A percentile compares a stretch with the other conserved stretches of the same genome.
Conservation (phyloP, 64 coral and sea anemone genomes). For the Platygyra sinensis region DNA sequence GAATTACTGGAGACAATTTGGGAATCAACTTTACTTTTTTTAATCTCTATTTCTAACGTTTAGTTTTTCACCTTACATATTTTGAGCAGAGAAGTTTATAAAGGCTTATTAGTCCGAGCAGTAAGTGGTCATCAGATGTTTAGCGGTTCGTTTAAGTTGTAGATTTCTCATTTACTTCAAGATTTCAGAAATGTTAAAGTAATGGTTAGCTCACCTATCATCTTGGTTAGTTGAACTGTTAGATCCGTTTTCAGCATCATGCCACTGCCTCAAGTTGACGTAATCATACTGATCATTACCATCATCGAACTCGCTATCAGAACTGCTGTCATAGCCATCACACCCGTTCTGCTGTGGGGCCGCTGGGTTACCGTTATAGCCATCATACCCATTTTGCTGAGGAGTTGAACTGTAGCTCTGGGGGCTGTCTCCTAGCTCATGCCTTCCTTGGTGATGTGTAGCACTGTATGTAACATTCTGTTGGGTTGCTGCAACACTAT, state of each 20-base stretch:
- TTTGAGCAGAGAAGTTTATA: too few species aligned
- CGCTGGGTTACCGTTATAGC: background rate
- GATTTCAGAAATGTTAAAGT: background rate
- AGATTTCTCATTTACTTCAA: background rate
- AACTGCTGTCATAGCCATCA: constrained; percentile 39
- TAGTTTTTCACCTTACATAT: too few species aligned
- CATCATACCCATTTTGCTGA: background rate
- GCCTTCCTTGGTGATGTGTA: background rate
- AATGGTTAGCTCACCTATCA: constrained; percentile 38
- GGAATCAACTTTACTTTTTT: too few species aligned
- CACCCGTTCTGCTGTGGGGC: constrained; percentile 3
- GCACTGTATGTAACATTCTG: background rate
- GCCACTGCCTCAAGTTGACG: constrained; percentile 19
- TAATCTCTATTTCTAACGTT: too few species aligned
- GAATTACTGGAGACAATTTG: too few species aligned
- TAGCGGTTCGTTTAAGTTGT: too few species aligned
- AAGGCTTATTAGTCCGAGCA: too few species aligned
- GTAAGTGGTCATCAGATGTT: too few species aligned
- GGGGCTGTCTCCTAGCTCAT: background rate
- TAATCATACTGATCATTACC: constrained; percentile 27
- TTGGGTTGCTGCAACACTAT: background rate
- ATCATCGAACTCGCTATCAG: constrained; percentile 35
- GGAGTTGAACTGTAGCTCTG: background rate
- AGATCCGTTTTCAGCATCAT: constrained; percentile 1
- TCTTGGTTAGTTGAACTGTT: constrained; percentile 2